A percentile compares a stretch with the other conserved stretches of the same genome.
phyloP scores from a whole-genome alignment of 2,888 invertebrate genomes.

The Pachydiplax longipennis region DNA sequence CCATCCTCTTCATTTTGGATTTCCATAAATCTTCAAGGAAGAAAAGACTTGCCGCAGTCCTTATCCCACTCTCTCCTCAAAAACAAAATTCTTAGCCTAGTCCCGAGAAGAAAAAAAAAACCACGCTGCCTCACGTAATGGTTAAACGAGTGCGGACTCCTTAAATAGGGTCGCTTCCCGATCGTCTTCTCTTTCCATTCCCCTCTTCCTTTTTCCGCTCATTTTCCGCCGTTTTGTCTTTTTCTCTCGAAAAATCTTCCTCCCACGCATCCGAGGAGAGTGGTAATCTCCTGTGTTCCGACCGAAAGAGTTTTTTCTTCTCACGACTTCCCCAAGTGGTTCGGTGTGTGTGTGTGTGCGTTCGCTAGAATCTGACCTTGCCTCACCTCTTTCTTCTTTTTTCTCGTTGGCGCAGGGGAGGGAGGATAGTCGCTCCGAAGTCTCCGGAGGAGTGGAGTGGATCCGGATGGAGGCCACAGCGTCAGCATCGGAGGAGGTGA shows the following conservation, averaged over 20 bases:
- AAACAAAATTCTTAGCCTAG: too few species aligned
- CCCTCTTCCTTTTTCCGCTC: background rate
- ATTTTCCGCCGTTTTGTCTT: background rate
- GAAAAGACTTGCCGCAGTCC: too few species aligned
- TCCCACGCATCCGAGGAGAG: constrained; percentile 15
- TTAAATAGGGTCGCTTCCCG: background rate
- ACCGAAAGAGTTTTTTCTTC: constrained; percentile 13
- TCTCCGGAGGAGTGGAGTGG: background rate
- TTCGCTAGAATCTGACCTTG: constrained; percentile 38
- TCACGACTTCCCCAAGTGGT: constrained; percentile 40
- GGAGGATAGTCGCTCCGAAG: background rate
- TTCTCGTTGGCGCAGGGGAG: background rate
- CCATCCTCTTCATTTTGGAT: too few species aligned
- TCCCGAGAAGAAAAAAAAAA: too few species aligned
- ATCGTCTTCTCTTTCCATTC: background rate
- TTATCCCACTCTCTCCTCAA: too few species aligned
- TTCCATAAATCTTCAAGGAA: too few species aligned
- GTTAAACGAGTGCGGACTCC: background rate
- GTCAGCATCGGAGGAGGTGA: constrained; percentile 34
- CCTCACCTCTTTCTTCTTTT: constrained; percentile 27
- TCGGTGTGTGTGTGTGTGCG: constrained; percentile 11
- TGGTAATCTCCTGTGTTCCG: constrained; percentile 39
- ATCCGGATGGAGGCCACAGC: constrained; percentile 35
- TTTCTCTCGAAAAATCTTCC: background rate
- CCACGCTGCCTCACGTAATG: background rate